Evolutionary conservation across 2,888 invertebrate species (phyloP).

Genomic region (Morinoia aosen): DNA sequence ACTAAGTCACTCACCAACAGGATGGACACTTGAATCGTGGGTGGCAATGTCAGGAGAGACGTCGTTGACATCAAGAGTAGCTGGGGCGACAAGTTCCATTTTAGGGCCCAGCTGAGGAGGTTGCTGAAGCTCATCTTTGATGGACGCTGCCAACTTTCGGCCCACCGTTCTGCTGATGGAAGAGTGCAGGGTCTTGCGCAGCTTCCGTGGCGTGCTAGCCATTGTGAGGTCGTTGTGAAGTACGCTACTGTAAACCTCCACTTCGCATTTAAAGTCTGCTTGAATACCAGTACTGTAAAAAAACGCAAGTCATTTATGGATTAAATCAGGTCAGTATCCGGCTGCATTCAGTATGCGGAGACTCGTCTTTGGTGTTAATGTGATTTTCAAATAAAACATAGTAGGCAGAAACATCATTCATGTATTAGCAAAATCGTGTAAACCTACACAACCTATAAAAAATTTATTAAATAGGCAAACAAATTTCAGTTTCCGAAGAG

Average conservation of each 20-base stretch:
- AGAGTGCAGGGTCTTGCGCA: conserved; percentile 78
- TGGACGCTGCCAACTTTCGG: conserved; percentile 76
- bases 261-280: conserved; percentile 76
- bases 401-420: no score
- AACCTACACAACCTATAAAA: no score
- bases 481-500: no score
- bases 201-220: conserved; percentile 77
- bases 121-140: conserved; percentile 74
- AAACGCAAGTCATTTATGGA: background rate
- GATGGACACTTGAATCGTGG: conserved; percentile 73
- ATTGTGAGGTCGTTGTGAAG: conserved; percentile 78
- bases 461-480: no score
- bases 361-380: no score
- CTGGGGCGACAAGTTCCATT: conserved; percentile 78
- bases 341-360: background rate
- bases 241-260: conserved; percentile 78
- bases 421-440: no score
- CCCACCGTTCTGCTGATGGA: conserved; percentile 78
- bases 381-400: no score
- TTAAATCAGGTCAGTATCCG: conserved; percentile 41
- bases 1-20: conserved; percentile 70
- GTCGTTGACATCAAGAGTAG: conserved; percentile 75
- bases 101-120: conserved; percentile 75
- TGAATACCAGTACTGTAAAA: conserved; percentile 75
- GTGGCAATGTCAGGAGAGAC: conserved; percentile 74